Evolutionary conservation across 1,140 invertebrate species (phyloP), one percentile per base, ranked within the genome.

Genomic region (Drosophila pandora): DNA sequence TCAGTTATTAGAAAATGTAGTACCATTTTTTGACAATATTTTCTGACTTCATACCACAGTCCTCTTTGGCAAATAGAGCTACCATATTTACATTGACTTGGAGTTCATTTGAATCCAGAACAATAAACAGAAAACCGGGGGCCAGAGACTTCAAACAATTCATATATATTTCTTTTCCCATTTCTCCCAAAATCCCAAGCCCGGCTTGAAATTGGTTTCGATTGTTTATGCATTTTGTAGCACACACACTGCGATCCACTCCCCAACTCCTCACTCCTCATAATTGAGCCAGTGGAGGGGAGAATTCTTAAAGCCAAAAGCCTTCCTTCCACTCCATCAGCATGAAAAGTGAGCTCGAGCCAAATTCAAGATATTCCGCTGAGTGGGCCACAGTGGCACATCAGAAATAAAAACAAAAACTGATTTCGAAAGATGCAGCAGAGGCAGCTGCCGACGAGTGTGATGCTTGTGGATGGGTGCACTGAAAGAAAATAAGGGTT

Each of bases 191-290:
- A 74, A 62, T 58, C 39, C 23, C 54, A 41, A 74, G 67, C 62
- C 39, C 23, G 49, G 71, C 63, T 65, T 64, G 49, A 88, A 87
- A 87, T 88, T 87, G 78, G 79, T 79, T 87, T 87, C 62, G 71
- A 82, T 88, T 87, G 83, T 87, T 88, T 87, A 87, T 87, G 83
- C 82, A 85, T 85, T 88, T 85, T 81, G 74, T 87, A 76, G 77
- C 60, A 41, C 75, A 79, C 76, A 79, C 76, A 71, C 59, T 58
- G 21, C 10, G 9, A 3, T 10, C 47, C 64, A 39, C 12, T 12
- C 8, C 12, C 12, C 39, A 12, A 17, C 17, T 17, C 17, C 17
- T 30, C 39, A 17, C 17, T 17, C 17, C 17, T 30, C 39, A 30
- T 17, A 3, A 25, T 32, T 53, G 12, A 23, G 23, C n/a, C 25